Evolutionary conservation across 2,113 vertebrate genomes (phyloP).

Genomic region (Chelonoidis abingdonii): DNA sequence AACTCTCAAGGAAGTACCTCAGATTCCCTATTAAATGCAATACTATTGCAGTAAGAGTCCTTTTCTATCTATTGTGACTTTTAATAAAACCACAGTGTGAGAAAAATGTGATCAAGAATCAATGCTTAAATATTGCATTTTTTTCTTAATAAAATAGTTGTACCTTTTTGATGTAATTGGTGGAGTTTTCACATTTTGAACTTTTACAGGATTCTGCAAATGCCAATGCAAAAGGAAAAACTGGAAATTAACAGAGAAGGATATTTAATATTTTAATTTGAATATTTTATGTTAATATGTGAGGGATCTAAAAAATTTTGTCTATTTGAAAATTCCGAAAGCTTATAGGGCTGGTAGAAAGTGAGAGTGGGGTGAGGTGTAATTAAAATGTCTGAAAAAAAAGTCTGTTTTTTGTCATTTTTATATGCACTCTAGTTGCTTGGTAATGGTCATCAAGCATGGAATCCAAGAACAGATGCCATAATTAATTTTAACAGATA

Average conservation of each 20-base stretch:
- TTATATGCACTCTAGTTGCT: neutral
- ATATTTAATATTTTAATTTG: neutral
- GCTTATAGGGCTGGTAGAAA: neutral
- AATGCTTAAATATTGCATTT: neutral
- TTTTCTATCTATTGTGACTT: neutral
- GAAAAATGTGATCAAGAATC: neutral
- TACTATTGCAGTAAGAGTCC: neutral
- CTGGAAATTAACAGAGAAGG: neutral
- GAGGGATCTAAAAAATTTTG: neutral
- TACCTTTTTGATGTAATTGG: neutral
- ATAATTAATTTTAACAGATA: neutral
- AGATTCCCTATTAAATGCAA: neutral
- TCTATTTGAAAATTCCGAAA: neutral
- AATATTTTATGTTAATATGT: neutral
- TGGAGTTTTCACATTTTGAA: slow-evolving; percentile 8
- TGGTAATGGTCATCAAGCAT: neutral
- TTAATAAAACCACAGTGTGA: neutral
- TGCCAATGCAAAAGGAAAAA: neutral
- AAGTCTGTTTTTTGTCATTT: neutral
- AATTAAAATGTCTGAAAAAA: neutral
- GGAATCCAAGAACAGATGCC: neutral
- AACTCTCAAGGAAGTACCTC: neutral
- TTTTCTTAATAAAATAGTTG: neutral
- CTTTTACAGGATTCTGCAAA: neutral
- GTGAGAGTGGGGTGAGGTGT: neutral